Evolutionary conservation across 1,140 invertebrate genomes (phyloP).

Genomic region (Meloidogyne chitwoodi): DNA sequence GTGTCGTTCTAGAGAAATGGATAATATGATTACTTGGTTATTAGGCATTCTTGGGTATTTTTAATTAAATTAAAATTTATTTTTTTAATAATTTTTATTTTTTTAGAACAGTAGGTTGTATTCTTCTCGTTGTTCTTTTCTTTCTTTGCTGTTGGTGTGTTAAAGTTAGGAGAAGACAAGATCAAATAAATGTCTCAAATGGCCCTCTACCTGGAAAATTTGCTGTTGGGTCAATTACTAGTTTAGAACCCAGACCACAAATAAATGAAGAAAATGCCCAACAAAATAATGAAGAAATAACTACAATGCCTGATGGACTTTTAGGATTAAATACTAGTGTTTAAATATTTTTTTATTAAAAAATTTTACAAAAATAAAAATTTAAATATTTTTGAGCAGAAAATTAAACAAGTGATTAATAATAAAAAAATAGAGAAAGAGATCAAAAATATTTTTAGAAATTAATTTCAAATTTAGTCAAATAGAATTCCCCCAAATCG

Average conservation of each 20-base stretch:
- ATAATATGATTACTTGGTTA: conserved; percentile 34
- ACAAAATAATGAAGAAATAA: neutral
- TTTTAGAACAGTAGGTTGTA: conserved; percentile 31
- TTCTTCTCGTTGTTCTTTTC: conserved; percentile 41
- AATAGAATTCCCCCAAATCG: neutral
- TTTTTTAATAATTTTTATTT: neutral
- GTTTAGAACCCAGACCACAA: neutral
- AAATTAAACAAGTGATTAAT: neutral
- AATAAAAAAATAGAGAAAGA: neutral
- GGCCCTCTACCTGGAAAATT: neutral
- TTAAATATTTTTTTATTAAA: neutral
- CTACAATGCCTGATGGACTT: neutral
- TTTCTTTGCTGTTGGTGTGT: conserved; percentile 48
- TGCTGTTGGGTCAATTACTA: neutral
- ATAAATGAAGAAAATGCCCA: neutral
- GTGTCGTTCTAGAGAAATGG: conserved; percentile 57
- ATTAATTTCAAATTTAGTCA: no score
- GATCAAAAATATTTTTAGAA: neutral
- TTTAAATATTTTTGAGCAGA: neutral
- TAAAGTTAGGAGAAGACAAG: conserved; percentile 29
- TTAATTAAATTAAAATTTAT: neutral
- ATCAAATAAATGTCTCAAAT: conserved; percentile 7
- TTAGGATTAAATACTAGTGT: neutral
- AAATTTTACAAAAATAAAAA: neutral
- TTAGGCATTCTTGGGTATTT: neutral